Conservation (phyloP, 2,113 vertebrate species). For the Circaetus cinerascens region DNA sequence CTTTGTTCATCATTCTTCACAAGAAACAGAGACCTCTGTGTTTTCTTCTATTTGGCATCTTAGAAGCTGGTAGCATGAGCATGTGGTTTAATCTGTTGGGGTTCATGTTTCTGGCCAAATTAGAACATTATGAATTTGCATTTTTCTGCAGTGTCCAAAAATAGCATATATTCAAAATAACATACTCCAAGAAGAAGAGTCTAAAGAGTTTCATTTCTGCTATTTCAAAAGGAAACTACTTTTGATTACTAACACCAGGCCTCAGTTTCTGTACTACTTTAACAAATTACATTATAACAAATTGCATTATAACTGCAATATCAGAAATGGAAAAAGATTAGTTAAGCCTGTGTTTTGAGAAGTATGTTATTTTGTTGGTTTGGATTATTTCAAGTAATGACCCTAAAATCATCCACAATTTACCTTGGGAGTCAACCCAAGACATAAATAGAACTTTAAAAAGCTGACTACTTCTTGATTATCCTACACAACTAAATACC, state of each 20-base stretch:
- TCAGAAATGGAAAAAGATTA: not conserved
- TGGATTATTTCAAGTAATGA: slow-evolving; percentile 42
- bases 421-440: slow-evolving; percentile 30
- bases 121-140: slow-evolving; percentile 38
- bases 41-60: slow-evolving; percentile 35
- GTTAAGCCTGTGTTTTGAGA: slow-evolving; percentile 16
- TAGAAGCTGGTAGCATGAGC: slow-evolving; percentile 59
- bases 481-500: slow-evolving; percentile 32
- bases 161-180: slow-evolving; percentile 44
- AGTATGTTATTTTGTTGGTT: slow-evolving; percentile 25
- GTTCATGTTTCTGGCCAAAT: slow-evolving; percentile 47
- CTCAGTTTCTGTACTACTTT: slow-evolving; percentile 9
- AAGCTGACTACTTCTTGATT: slow-evolving; percentile 23
- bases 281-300: slow-evolving; percentile 10
- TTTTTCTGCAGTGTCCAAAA: slow-evolving; percentile 48
- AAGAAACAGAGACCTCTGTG: slow-evolving; percentile 77
- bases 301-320: not conserved
- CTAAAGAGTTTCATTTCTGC: slow-evolving; percentile 20
- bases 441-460: slow-evolving; percentile 38
- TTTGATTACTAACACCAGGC: not conserved
- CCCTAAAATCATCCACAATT: slow-evolving; percentile 28
- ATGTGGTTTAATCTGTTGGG: slow-evolving; percentile 53
- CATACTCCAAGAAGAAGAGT: not conserved
- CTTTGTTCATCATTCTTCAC: slow-evolving; percentile 75
- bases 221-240: slow-evolving; percentile 41